These are phyloP conservation scores for Tachuris rubrigastra DNA, from an alignment of 2,113 vertebrate species.

Conservation along the genomic window DNA sequence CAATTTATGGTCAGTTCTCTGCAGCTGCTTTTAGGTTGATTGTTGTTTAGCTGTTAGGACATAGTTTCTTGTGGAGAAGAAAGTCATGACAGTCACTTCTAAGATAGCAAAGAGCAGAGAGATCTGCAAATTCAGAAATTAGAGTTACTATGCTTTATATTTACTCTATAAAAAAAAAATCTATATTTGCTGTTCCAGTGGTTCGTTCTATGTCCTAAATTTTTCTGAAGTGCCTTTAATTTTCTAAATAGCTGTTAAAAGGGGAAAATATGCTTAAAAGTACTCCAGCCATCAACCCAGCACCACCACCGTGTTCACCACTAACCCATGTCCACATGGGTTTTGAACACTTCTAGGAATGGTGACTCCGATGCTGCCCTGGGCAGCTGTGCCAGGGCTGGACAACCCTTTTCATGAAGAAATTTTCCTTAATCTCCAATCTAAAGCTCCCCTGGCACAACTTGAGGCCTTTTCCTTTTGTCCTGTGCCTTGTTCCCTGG, in stretches of 20 bases:
- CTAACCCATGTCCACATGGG: rapidly evolving
- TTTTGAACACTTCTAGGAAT: neutral
- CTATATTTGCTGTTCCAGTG: neutral
- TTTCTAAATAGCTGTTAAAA: neutral
- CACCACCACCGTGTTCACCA: neutral
- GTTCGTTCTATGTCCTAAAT: neutral
- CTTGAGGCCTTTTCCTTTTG: neutral
- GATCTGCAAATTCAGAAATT: neutral
- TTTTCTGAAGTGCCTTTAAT: neutral
- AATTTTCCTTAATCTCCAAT: neutral
- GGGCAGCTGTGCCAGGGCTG: neutral
- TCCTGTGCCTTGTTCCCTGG: neutral
- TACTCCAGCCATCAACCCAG: neutral
- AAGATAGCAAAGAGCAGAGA: neutral
- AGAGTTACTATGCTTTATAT: neutral
- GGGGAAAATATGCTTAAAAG: neutral
- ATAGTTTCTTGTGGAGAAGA: neutral
- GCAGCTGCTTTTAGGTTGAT: neutral
- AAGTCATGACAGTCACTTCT: neutral
- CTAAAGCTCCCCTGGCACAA: neutral
- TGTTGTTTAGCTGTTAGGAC: neutral
- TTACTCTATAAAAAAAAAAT: neutral
- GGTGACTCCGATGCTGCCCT: neutral
- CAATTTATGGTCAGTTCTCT: neutral
- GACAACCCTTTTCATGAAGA: neutral